Evolutionary conservation across 2,797 vertebrate genomes (phyloP).

Genomic region (Muraenolepis orangiensis): DNA sequence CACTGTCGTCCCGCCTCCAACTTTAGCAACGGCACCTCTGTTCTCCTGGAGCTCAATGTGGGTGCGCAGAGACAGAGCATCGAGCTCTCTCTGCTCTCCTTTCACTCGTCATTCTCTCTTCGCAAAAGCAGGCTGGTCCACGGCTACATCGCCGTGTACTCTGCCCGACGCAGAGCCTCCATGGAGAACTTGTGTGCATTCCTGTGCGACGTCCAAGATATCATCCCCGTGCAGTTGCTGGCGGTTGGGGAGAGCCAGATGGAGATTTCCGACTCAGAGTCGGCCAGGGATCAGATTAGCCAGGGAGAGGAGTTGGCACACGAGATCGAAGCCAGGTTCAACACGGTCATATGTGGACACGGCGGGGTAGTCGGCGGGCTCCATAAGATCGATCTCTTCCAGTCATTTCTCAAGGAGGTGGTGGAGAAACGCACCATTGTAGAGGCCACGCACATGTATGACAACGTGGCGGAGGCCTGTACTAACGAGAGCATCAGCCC

Average conservation of each 20-base stretch:
- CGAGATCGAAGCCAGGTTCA: constrained; percentile 88
- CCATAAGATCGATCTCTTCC: constrained; percentile 88
- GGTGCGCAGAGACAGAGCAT: constrained; percentile 82
- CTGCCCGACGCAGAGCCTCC: constrained; percentile 87
- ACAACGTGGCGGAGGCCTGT: constrained; percentile 89
- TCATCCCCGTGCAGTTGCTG: constrained; percentile 90
- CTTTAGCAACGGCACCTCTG: constrained; percentile 76
- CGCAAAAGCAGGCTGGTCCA: constrained; percentile 90
- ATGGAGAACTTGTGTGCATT: constrained; percentile 93
- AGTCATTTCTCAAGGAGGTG: constrained; percentile 88
- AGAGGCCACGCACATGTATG: constrained; percentile 96
- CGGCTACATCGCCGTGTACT: constrained; percentile 91
- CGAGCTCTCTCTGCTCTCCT: constrained; percentile 88
- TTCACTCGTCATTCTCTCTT: constrained; percentile 91
- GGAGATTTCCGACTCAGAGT: constrained; percentile 82
- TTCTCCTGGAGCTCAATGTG: constrained; percentile 81
- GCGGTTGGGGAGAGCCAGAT: constrained; percentile 83
- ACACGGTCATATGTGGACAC: constrained; percentile 78
- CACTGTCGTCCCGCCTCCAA: constrained; percentile 79
- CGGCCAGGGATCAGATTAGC: constrained; percentile 83
- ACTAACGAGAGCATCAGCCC: constrained; percentile 86
- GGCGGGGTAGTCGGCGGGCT: constrained; percentile 80
- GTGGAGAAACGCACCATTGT: constrained; percentile 88
- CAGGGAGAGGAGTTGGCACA: constrained; percentile 93
- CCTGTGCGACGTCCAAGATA: constrained; percentile 94